Base-by-base conservation (phyloP, 2,888 invertebrate genomes). In the Gasteruption jaculator region DNA sequence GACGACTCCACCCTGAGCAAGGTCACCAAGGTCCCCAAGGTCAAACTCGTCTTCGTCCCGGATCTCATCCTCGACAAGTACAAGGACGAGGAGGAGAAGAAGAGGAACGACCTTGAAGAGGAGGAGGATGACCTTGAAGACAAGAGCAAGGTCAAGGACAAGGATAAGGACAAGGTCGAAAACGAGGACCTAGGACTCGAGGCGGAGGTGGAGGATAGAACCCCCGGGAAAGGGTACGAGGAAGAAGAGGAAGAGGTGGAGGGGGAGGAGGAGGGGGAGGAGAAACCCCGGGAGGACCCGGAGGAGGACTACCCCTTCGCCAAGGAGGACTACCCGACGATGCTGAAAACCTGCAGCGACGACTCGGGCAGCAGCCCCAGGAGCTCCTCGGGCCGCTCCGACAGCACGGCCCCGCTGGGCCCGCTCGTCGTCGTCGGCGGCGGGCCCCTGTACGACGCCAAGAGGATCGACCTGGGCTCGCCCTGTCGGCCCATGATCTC, bases 31-130 rank as follows among this genome's bases (percentile, higher is more conserved):
- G 40, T 39, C 18, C 73, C 75, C 37, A 75, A 74, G 53, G 64
- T n/a, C 74, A 46, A 66, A 73, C 38, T 74, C 49, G 71, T 73
- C 48, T 76, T 74, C 51, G 73, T 74, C 39, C 74, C 74, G 39
- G 74, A 75, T 53, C 54, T 49, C 41, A 74, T 74, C 65, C 71
- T 73, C 59, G 73, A 73, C 61, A 52, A 52, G 56, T 44, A 73
- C 72, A 52, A 52, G 56, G 45, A 73, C 72, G 56, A 73, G 71
- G 7, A 74, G 73, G 11, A 76, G 44, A 76, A 76, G 1, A 72
- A 75, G 44, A 64, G 73, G 42, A 76, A 76, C 40, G 77, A 77
- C 40, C 74, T 77, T 1, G 76, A 76, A 37, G 56, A 58, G 41
- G 57, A 54, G 34, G 46, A 54, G 42, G 54, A 50, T 38, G 48